Percentiles rank a stretch among this genome's conserved stretches.
Conservation (phyloP, 2,888 invertebrate species). For the Erebia palarica region DNA sequence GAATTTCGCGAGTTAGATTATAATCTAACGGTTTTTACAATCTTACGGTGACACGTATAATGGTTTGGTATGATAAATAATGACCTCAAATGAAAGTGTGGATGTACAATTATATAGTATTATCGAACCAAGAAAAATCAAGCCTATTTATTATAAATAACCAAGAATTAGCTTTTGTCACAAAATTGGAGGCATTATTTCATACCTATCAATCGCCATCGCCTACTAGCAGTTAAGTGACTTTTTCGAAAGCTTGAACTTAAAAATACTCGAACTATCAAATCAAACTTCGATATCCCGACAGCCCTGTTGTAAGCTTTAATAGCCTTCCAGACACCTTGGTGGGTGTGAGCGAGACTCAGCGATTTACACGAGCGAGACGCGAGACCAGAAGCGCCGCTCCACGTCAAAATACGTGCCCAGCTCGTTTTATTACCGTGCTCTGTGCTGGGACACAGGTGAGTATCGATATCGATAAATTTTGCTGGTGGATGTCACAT, state of each 20-base stretch:
- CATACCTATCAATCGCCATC: neutral
- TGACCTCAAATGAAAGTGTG: no score
- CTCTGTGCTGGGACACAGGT: constrained; percentile 50
- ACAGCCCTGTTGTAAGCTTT: constrained; percentile 54
- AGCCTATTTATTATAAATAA: no score
- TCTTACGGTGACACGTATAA: no score
- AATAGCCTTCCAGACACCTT: constrained; percentile 79
- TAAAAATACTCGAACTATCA: constrained; percentile 4
- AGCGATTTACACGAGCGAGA: constrained; percentile 57
- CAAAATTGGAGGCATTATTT: neutral
- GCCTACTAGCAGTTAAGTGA: neutral
- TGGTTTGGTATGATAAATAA: no score
- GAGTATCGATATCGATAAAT: constrained; percentile 59
- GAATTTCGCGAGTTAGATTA: no score
- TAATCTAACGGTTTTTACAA: no score
- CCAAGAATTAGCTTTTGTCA: neutral
- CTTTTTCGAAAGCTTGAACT: neutral
- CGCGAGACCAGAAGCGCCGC: constrained; percentile 79
- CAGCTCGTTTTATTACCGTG: constrained; percentile 80
- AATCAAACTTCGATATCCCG: constrained; percentile 1
- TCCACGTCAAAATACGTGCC: constrained; percentile 82
- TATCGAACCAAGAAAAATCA: no score
- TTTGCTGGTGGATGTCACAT: neutral
- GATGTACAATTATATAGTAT: no score
- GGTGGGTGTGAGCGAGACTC: constrained; percentile 58